Evolutionary conservation across 2,888 invertebrate species (phyloP).

Genomic region (Nephrotoma guestfalica): DNA sequence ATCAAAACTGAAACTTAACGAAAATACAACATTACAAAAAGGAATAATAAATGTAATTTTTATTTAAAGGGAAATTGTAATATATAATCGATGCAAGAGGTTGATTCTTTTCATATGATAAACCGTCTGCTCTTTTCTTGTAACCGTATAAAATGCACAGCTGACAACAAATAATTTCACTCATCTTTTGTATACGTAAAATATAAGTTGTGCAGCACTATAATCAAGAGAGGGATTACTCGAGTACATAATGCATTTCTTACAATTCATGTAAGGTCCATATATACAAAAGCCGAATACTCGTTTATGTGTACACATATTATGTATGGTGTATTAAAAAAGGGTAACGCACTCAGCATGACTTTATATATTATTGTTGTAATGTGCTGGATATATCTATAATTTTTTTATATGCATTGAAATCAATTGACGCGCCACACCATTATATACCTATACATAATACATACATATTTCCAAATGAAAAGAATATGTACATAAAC

Average conservation of each 20-base stretch:
- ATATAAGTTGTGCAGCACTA: not conserved
- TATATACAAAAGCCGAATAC: not conserved
- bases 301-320: not conserved
- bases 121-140: not conserved
- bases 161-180: not conserved
- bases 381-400: not conserved
- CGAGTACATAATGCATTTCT: not conserved
- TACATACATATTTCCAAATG: not conserved
- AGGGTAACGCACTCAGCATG: not conserved
- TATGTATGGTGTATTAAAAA: not conserved
- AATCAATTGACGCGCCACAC: not conserved
- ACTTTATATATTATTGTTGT: not conserved
- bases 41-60: not conserved
- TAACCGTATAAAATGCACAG: not conserved
- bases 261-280: not conserved
- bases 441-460: not conserved
- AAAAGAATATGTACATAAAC: not conserved
- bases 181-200: not conserved
- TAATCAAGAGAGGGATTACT: not conserved
- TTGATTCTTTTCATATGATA: not conserved
- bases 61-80: not conserved
- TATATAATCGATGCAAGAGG: not conserved
- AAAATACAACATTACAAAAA: not conserved
- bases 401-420: not conserved
- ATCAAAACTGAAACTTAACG: not conserved